Conservation (phyloP, 2,113 vertebrate genomes). For the Copsychus sechellarum region DNA sequence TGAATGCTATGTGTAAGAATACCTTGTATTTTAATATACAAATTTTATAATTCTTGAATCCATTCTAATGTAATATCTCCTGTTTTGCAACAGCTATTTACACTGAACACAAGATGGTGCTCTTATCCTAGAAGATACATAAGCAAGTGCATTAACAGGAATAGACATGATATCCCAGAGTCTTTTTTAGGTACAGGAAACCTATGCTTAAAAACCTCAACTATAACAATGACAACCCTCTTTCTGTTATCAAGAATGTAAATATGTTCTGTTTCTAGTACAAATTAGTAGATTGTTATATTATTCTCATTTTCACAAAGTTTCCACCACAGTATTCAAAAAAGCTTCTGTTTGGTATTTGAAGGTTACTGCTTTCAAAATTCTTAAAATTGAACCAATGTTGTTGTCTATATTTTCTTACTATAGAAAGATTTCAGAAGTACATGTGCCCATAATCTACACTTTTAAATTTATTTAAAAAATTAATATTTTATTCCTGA, state of each 20-base stretch:
- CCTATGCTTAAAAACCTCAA: neutral
- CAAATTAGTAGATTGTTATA: neutral
- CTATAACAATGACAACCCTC: neutral
- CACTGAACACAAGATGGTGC: conserved; percentile 65
- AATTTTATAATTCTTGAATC: neutral
- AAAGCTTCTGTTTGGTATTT: neutral
- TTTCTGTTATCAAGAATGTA: neutral
- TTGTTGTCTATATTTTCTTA: neutral
- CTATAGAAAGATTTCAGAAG: neutral
- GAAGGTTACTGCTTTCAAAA: neutral
- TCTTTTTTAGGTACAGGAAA: neutral
- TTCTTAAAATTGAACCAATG: neutral
- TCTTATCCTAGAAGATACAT: neutral
- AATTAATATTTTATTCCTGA: neutral
- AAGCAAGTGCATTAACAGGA: neutral
- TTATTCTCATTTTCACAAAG: neutral
- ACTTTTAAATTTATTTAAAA: neutral
- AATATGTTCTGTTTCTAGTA: neutral
- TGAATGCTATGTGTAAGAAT: neutral
- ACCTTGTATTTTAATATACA: neutral
- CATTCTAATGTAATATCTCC: neutral
- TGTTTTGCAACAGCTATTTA: neutral
- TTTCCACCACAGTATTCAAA: neutral
- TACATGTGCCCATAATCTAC: neutral
- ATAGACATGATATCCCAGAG: neutral